These are phyloP conservation scores for Aplysia californica DNA, from an alignment of 1,140 invertebrate genomes.

Conservation along the genomic window DNA sequence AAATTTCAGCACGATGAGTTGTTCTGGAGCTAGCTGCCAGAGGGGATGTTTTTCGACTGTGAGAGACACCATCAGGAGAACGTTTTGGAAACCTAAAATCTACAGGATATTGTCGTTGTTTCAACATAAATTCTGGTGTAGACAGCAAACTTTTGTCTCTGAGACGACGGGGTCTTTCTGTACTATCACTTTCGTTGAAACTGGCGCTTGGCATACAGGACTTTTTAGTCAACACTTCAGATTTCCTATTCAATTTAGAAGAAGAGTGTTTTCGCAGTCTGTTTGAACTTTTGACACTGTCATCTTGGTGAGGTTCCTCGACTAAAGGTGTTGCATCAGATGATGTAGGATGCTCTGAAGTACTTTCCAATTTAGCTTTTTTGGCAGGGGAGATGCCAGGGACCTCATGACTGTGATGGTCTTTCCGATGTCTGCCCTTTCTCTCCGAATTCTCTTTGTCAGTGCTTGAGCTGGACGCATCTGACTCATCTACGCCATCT, in stretches of 20 bases:
- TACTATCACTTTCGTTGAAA: too few species aligned
- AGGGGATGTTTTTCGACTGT: not conserved
- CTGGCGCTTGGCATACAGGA: too few species aligned
- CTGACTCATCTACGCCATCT: not conserved
- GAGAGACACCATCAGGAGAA: too few species aligned
- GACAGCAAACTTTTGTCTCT: not conserved
- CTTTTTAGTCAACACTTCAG: too few species aligned
- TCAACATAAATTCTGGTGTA: not conserved
- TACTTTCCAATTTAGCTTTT: not conserved
- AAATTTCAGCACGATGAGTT: not conserved
- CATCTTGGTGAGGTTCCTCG: not conserved
- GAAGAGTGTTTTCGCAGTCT: too few species aligned
- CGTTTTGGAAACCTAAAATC: too few species aligned
- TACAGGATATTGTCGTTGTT: not conserved
- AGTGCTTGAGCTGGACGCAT: not conserved
- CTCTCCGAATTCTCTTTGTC: slow-evolving; percentile 4
- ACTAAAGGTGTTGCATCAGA: not conserved
- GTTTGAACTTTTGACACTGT: not conserved
- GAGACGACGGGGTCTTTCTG: too few species aligned
- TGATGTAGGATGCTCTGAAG: not conserved
- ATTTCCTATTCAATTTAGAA: too few species aligned
- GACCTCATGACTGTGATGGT: too few species aligned
- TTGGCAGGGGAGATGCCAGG: not conserved
- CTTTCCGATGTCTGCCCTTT: not conserved
- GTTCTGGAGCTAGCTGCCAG: not conserved